Percentiles rank a stretch among this genome's conserved stretches.
phyloP scores from a whole-genome alignment of 2,113 vertebrate genomes.

The Mormyrus lacerda region DNA sequence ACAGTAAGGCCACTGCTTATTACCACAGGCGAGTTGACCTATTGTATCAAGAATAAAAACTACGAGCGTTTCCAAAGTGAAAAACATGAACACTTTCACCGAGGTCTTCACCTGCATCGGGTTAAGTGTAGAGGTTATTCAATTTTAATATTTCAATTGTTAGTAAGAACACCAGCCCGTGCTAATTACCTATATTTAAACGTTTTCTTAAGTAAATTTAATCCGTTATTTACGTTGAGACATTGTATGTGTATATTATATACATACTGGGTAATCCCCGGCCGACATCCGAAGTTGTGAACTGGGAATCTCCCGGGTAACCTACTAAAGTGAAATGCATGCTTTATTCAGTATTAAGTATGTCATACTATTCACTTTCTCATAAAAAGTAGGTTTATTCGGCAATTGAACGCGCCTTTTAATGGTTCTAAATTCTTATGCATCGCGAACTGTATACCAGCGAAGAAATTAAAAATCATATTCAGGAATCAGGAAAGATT shows the following conservation, averaged over 20 bases:
- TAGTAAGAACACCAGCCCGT: neutral
- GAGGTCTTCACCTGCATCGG: neutral
- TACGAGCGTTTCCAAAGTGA: neutral
- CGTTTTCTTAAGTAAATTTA: neutral
- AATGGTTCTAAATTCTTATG: neutral
- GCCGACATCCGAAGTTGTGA: neutral
- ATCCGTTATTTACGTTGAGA: neutral
- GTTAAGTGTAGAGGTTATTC: neutral
- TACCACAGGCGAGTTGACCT: neutral
- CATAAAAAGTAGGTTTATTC: neutral
- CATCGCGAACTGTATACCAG: neutral
- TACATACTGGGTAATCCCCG: slow-evolving; percentile 7
- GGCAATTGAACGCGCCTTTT: neutral
- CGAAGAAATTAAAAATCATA: neutral
- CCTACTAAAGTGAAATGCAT: neutral
- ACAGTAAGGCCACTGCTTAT: neutral
- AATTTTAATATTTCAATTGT: neutral
- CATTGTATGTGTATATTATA: neutral
- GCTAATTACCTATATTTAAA: neutral
- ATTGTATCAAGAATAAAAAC: neutral
- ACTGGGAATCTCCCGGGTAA: slow-evolving; percentile 14
- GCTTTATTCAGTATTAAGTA: neutral
- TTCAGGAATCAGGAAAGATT: neutral
- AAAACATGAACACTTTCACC: neutral
- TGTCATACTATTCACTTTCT: neutral